Percentiles rank a stretch among this genome's conserved stretches.
Evolutionary conservation across 2,888 invertebrate genomes (phyloP).

Genomic region (Polyommatus iphigenia): DNA sequence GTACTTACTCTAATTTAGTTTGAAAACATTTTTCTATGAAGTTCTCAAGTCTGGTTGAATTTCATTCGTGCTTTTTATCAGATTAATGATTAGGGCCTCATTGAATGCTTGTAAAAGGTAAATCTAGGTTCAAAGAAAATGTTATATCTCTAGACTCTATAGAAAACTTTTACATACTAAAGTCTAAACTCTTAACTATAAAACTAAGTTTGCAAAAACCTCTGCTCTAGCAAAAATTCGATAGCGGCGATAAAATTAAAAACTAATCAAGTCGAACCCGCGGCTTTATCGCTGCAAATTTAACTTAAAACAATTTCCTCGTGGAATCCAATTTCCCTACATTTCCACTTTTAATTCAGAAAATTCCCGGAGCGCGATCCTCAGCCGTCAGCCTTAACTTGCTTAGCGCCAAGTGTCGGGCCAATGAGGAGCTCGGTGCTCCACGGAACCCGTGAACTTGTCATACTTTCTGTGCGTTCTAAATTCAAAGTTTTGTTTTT

Average conservation of each 20-base stretch:
- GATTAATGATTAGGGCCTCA: background rate
- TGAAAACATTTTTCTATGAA: background rate
- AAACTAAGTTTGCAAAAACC: background rate
- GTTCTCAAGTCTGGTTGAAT: background rate
- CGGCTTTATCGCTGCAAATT: conserved; percentile 34
- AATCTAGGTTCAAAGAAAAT: background rate
- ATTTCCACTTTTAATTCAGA: conserved; percentile 45
- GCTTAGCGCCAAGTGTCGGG: conserved; percentile 43
- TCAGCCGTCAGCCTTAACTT: conserved; percentile 42
- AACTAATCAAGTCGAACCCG: conserved; percentile 30
- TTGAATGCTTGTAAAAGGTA: background rate
- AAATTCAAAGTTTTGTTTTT: background rate
- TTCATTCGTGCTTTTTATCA: background rate
- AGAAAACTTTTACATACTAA: background rate
- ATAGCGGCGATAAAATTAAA: background rate
- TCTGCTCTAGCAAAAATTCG: background rate
- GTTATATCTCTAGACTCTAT: background rate
- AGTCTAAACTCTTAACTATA: background rate
- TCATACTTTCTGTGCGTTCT: conserved; percentile 1
- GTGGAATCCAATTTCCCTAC: conserved; percentile 44
- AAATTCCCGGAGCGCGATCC: conserved; percentile 41
- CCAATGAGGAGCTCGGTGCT: conserved; percentile 38
- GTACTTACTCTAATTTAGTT: background rate
- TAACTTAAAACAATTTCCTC: conserved; percentile 40
- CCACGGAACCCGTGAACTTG: conserved; percentile 31